Base-by-base conservation (phyloP, 2,888 invertebrate species). In the Heliothis peltigera region DNA sequence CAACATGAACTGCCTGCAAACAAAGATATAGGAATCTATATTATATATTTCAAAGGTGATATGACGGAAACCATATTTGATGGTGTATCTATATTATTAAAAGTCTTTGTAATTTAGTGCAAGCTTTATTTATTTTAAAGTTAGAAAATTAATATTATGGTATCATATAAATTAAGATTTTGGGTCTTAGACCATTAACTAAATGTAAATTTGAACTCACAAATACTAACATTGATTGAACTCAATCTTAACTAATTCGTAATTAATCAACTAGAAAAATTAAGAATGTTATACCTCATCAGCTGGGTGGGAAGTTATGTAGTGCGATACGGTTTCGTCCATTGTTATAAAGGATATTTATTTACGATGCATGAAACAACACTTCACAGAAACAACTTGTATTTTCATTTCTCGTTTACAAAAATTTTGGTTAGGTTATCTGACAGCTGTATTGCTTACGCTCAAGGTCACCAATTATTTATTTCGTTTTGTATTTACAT, bases 241-340 rank as follows among this genome's bases (percentile, higher is more conserved):
- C 58, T 55, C 64, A n/a, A 64, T 44, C 10, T 64, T 15, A 43
- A 22, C 7, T 35, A 55, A 47, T 51, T 32, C 15, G 6, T 15
- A 39, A 61, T 51, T 48, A 52, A 42, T 19, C 51, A 12, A 28
- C 10, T 22, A 39, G 4, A 28, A 22, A 46, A 4, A n/a, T 28
- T 19, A 17, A 15, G n/a, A 44, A 43, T 42, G 21, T 71, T 73
- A 78, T 86, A 93, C 95, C 88, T 92, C 93, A 44, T 87, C 83
- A 12, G 89, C 62, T 64, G 90, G 91, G 57, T 95, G 94, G 1
- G 93, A 82, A 83, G 92, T 92, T 58, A 94, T 93, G 71, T 94
- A 95, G 80, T 94, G 94, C 15, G 91, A 91, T 25, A 94, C 94
- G 4, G 90, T 91, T 75, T 95, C 94, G 60, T 94, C 94, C 89